A percentile compares a stretch with the other conserved stretches of the same genome.
Conservation (phyloP, 2,888 invertebrate genomes). For the Lagria hirta region DNA sequence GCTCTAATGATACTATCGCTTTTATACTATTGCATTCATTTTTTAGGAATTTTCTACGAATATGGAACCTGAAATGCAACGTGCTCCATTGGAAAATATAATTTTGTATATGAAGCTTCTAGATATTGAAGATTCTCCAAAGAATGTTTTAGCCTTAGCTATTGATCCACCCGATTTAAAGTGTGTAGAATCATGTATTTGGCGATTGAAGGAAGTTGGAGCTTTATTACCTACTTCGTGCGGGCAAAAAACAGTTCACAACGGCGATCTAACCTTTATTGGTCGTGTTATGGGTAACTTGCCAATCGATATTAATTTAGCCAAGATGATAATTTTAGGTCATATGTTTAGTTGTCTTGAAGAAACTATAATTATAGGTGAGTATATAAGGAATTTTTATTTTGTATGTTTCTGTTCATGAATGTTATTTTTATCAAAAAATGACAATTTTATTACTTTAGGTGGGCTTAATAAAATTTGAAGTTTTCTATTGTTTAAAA, state of each 20-base stretch:
- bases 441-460: too few species aligned
- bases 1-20: slow-evolving; percentile 1
- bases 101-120: slow-evolving; percentile 81
- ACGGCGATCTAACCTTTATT: slow-evolving; percentile 86
- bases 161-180: slow-evolving; percentile 83
- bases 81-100: slow-evolving; percentile 78
- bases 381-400: too few species aligned
- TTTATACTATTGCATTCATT: not conserved
- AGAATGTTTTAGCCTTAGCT: slow-evolving; percentile 77
- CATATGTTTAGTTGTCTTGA: slow-evolving; percentile 82
- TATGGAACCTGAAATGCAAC: slow-evolving; percentile 72
- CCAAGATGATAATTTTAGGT: slow-evolving; percentile 84
- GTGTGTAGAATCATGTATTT: slow-evolving; percentile 78
- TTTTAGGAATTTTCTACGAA: slow-evolving; percentile 46
- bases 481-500: too few species aligned
- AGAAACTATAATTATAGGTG: slow-evolving; percentile 82
- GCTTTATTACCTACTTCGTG: slow-evolving; percentile 68
- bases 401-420: not conserved
- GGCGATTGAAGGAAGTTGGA: slow-evolving; percentile 87
- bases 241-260: slow-evolving; percentile 49
- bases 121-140: slow-evolving; percentile 76
- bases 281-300: slow-evolving; percentile 80
- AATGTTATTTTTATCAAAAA: too few species aligned
- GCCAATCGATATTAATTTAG: slow-evolving; percentile 79
- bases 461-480: too few species aligned